phyloP scores from a whole-genome alignment of 1,140 invertebrate species.

The Venturia canescens region DNA sequence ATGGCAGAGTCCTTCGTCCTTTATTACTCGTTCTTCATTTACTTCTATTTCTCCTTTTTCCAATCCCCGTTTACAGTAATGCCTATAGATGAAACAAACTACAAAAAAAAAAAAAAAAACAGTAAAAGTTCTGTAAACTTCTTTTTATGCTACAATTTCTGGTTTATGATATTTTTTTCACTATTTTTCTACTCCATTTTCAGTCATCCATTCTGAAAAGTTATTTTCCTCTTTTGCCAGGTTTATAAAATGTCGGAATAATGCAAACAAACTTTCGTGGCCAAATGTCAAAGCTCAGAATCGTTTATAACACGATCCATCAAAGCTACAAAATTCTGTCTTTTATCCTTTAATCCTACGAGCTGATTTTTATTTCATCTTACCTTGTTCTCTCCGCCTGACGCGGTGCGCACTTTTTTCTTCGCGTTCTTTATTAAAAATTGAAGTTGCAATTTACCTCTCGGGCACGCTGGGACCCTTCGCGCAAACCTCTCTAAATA shows the following conservation, averaged over 20 bases:
- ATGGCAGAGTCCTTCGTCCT: slow-evolving; percentile 25
- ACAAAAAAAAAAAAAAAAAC: background rate
- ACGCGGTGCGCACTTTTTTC: slow-evolving; percentile 54
- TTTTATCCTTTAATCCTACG: background rate
- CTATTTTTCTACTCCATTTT: background rate
- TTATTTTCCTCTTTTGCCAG: background rate
- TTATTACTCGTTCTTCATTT: slow-evolving; percentile 16
- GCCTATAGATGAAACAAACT: slow-evolving; percentile 13
- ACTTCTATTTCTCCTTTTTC: slow-evolving; percentile 3
- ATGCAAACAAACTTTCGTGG: slow-evolving; percentile 44
- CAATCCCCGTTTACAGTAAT: slow-evolving; percentile 33
- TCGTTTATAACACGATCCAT: slow-evolving; percentile 70
- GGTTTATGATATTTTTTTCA: slow-evolving; percentile 15
- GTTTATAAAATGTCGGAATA: background rate
- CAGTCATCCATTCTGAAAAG: too few species aligned
- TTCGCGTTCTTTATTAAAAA: slow-evolving; percentile 72
- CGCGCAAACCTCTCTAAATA: slow-evolving; percentile 68
- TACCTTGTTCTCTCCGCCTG: slow-evolving; percentile 10
- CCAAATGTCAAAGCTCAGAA: slow-evolving; percentile 66
- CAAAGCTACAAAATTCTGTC: slow-evolving; percentile 60
- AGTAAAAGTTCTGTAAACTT: background rate
- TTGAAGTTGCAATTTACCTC: slow-evolving; percentile 73
- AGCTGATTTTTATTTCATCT: background rate
- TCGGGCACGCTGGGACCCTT: slow-evolving; percentile 49
- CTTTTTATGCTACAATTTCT: background rate